phyloP scores from a whole-genome alignment of 2,888 invertebrate genomes.

The Dicyrtomina minuta region DNA sequence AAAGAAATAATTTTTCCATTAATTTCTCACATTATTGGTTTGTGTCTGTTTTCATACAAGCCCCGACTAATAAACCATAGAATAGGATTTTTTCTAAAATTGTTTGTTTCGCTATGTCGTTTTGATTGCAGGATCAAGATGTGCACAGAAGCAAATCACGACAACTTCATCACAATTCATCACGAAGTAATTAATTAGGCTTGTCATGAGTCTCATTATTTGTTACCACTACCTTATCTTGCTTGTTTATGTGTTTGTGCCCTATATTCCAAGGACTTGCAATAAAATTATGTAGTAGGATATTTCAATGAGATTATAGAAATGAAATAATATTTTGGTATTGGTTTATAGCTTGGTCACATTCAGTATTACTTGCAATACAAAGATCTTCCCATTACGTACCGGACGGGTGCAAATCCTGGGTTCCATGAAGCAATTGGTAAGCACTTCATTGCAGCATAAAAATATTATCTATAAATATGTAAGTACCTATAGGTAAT shows the following conservation, averaged over 20 bases:
- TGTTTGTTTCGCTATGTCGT: not conserved
- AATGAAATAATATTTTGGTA: too few relatives aligned
- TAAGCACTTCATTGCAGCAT: too few relatives aligned
- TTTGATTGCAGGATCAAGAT: slow-evolving; percentile 70
- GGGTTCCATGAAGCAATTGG: slow-evolving; percentile 58
- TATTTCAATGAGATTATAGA: too few relatives aligned
- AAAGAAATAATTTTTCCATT: not conserved
- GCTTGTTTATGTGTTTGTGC: too few relatives aligned
- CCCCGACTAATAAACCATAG: too few relatives aligned
- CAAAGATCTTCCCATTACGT: slow-evolving; percentile 70
- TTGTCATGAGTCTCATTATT: too few relatives aligned
- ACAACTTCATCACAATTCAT: slow-evolving; percentile 75
- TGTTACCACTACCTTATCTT: too few relatives aligned
- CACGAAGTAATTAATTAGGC: too few relatives aligned
- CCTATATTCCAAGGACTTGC: not conserved
- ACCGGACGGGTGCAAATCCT: slow-evolving; percentile 71
- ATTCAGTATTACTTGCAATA: slow-evolving; percentile 76
- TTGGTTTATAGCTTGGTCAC: slow-evolving; percentile 68
- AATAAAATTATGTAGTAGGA: too few relatives aligned
- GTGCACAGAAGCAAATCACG: slow-evolving; percentile 76
- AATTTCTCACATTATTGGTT: not conserved
- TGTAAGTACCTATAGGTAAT: too few relatives aligned
- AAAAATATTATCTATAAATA: too few relatives aligned
- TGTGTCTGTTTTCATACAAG: not conserved
- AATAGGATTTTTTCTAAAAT: not conserved